Evolutionary conservation across 2,113 vertebrate species (phyloP).

Genomic region (Microcebus jonahi): DNA sequence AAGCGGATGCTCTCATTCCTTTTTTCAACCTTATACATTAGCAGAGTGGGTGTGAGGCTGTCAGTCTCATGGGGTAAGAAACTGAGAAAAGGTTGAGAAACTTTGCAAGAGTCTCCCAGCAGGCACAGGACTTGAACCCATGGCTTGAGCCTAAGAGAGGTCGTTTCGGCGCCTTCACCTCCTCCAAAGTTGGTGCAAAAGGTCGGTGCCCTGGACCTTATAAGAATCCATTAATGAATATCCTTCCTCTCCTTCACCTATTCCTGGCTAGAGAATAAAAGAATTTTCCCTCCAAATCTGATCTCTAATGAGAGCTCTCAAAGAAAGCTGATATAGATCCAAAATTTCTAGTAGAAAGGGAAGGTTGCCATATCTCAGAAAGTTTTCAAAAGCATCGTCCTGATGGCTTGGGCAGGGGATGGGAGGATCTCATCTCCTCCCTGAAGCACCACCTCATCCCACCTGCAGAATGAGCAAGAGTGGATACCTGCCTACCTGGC

Average conservation of each 20-base stretch:
- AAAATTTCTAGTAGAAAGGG: not conserved
- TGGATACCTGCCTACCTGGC: not conserved
- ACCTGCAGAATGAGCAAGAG: not conserved
- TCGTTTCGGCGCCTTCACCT: too few relatives aligned
- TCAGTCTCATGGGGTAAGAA: not conserved
- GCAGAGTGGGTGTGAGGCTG: not conserved
- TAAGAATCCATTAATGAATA: not conserved
- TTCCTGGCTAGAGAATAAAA: not conserved
- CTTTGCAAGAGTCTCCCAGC: not conserved
- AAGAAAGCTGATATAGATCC: not conserved
- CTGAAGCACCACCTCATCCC: not conserved
- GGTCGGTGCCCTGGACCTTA: not conserved
- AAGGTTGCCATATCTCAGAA: not conserved
- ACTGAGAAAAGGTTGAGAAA: not conserved
- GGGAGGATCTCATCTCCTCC: accelerated
- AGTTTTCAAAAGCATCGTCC: not conserved
- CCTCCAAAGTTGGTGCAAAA: not conserved
- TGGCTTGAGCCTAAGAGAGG: not conserved
- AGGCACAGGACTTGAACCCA: not conserved
- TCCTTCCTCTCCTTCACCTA: not conserved
- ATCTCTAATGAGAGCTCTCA: not conserved
- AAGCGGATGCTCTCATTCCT: not conserved
- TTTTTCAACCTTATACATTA: not conserved
- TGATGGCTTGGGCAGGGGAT: not conserved
- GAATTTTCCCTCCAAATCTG: not conserved